A percentile compares a stretch with the other conserved stretches of the same genome.
phyloP scores from a whole-genome alignment of 2,113 vertebrate species.

The Notothenia coriiceps region DNA sequence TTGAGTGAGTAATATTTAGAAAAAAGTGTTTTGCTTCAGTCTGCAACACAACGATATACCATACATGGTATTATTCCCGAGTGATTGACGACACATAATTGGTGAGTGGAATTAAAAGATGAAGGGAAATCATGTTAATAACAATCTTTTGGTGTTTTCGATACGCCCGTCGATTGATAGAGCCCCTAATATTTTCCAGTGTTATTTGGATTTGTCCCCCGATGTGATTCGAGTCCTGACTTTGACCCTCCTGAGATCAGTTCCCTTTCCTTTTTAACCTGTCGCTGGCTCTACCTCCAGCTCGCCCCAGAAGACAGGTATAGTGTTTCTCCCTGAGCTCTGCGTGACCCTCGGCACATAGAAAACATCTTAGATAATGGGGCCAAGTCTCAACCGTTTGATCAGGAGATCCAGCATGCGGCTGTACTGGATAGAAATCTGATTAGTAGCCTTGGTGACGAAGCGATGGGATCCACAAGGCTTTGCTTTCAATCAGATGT shows the following conservation, averaged over 20 bases:
- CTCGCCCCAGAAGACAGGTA: slow-evolving; percentile 82
- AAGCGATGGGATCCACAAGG: slow-evolving; percentile 89
- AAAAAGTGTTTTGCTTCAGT: not conserved
- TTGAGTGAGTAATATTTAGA: not conserved
- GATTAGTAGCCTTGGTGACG: slow-evolving; percentile 95
- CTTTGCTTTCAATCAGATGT: slow-evolving; percentile 89
- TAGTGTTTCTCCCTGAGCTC: slow-evolving; percentile 93
- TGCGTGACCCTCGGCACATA: slow-evolving; percentile 92
- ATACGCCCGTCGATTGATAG: slow-evolving; percentile 26
- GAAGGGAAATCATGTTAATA: slow-evolving; percentile 8
- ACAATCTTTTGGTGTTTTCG: slow-evolving; percentile 27
- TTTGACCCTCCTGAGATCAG: slow-evolving; percentile 69
- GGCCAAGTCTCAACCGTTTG: slow-evolving; percentile 89
- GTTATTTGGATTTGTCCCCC: slow-evolving; percentile 60
- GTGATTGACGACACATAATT: not conserved
- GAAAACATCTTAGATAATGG: slow-evolving; percentile 97
- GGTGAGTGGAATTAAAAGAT: not conserved
- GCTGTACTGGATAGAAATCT: slow-evolving; percentile 93
- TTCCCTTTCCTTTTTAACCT: slow-evolving; percentile 67
- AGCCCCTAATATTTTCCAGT: slow-evolving; percentile 56
- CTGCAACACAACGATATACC: not conserved
- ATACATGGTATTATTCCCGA: not conserved
- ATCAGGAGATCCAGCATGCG: slow-evolving; percentile 92
- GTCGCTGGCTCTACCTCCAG: slow-evolving; percentile 67
- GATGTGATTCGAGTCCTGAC: slow-evolving; percentile 59